These are phyloP conservation scores for Crocallis elinguaria DNA, from an alignment of 2,888 invertebrate species.

Conservation along the genomic window DNA sequence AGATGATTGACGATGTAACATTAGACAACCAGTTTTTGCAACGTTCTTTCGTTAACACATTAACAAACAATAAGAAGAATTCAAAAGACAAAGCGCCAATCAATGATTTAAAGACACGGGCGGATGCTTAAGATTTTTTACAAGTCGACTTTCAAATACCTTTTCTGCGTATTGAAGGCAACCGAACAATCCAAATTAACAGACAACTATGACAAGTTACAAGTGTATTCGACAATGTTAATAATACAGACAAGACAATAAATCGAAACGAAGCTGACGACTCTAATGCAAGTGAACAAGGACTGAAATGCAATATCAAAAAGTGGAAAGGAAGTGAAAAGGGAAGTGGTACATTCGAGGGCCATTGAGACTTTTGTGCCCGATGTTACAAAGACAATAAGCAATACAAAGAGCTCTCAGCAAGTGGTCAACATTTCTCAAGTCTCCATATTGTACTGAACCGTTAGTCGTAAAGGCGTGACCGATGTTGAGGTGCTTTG, in stretches of 20 bases:
- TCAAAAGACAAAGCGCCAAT: constrained; percentile 64
- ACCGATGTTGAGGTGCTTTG: constrained; percentile 39
- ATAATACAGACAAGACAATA: constrained; percentile 30
- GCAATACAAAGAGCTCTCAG: constrained; percentile 71
- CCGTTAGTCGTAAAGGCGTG: constrained; percentile 62
- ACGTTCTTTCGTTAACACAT: constrained; percentile 30
- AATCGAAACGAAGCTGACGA: constrained; percentile 12
- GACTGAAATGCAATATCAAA: constrained; percentile 35
- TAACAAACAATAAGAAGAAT: constrained; percentile 41
- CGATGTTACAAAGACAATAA: constrained; percentile 73
- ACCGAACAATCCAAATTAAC: constrained; percentile 76
- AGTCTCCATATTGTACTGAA: constrained; percentile 55
- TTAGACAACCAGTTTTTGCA: constrained; percentile 29
- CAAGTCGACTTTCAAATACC: constrained; percentile 56
- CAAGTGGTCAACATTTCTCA: constrained; percentile 75
- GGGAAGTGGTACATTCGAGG: constrained; percentile 47
- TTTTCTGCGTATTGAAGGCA: constrained; percentile 69
- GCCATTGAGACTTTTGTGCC: constrained; percentile 71
- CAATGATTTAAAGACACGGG: constrained; percentile 53
- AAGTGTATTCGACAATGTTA: constrained; percentile 65
- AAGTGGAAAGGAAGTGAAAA: constrained; percentile 31
- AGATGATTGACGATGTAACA: constrained; percentile 22
- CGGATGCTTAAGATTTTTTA: constrained; percentile 56
- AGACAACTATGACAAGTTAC: constrained; percentile 81
- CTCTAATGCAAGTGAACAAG: constrained; percentile 42